A percentile compares a stretch with the other conserved stretches of the same genome.
Conservation (phyloP, 2,797 vertebrate species). For the Lates japonicus region DNA sequence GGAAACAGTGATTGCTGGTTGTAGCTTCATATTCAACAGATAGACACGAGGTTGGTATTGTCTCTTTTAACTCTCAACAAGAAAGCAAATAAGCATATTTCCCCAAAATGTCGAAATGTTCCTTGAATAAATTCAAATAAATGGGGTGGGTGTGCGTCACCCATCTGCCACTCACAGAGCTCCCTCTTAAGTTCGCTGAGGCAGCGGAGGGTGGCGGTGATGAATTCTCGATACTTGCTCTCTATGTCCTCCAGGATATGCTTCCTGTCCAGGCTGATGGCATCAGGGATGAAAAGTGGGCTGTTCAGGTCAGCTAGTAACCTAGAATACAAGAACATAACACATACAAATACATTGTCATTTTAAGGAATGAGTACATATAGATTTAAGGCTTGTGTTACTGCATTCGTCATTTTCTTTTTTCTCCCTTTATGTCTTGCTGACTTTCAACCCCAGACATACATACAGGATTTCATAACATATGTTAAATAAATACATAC, state of each 20-base stretch:
- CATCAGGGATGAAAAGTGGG: slow-evolving; percentile 74
- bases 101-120: neutral
- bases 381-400: neutral
- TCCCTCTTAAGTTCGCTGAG: slow-evolving; percentile 84
- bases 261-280: slow-evolving; percentile 79
- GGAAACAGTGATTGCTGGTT: neutral
- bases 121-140: neutral
- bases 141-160: neutral
- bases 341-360: neutral
- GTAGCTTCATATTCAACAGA: neutral
- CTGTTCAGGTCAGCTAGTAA: slow-evolving; percentile 77
- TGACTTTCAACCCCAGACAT: neutral
- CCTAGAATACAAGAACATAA: slow-evolving; percentile 55
- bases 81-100: neutral
- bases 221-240: slow-evolving; percentile 82
- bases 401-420: neutral
- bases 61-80: neutral
- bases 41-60: neutral
- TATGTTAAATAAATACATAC: neutral
- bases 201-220: slow-evolving; percentile 80
- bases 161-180: slow-evolving; percentile 75
- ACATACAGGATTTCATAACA: neutral
- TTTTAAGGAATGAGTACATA: neutral
- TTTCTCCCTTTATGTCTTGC: neutral
- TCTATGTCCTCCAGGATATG: slow-evolving; percentile 82